A percentile compares a stretch with the other conserved stretches of the same genome.
Conservation (phyloP, 2,888 invertebrate genomes). For the Parnassius orleans region DNA sequence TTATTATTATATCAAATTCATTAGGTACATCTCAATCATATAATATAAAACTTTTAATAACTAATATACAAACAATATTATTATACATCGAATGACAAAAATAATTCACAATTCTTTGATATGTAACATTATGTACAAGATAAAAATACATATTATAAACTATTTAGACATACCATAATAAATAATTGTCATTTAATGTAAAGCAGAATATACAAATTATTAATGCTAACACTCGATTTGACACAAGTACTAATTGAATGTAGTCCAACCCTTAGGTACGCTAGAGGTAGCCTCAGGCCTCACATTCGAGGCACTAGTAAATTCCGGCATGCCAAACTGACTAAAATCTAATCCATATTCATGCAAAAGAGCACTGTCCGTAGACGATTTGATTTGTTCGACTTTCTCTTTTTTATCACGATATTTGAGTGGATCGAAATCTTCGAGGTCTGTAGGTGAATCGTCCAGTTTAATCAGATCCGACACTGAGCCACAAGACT, state of each 20-base stretch:
- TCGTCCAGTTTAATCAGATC: conserved; percentile 75
- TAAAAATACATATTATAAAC: conserved; percentile 34
- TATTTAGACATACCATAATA: conserved; percentile 28
- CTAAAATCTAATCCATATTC: conserved; percentile 88
- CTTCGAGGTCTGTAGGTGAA: conserved; percentile 66
- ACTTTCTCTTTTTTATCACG: conserved; percentile 58
- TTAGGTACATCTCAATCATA: conserved; percentile 26
- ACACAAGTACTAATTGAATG: conserved; percentile 55
- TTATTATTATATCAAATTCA: conserved; percentile 7
- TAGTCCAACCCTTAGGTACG: conserved; percentile 70
- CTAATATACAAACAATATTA: conserved; percentile 4
- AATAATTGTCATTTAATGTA: conserved; percentile 2
- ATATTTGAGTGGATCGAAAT: conserved; percentile 69
- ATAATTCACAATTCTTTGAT: conserved; percentile 53
- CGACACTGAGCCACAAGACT: conserved; percentile 68
- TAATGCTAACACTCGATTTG: conserved; percentile 5
- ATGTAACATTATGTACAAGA: conserved; percentile 66
- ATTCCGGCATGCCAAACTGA: conserved; percentile 72
- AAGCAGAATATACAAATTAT: conserved; percentile 14
- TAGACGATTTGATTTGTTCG: conserved; percentile 61
- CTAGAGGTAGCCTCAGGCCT: conserved; percentile 45
- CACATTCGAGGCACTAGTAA: conserved; percentile 49
- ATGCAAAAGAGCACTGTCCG: conserved; percentile 85
- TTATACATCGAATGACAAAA: conserved; percentile 32
- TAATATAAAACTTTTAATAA: conserved; percentile 32